phyloP scores from a whole-genome alignment of 2,888 invertebrate species.

The Noctua janthe region DNA sequence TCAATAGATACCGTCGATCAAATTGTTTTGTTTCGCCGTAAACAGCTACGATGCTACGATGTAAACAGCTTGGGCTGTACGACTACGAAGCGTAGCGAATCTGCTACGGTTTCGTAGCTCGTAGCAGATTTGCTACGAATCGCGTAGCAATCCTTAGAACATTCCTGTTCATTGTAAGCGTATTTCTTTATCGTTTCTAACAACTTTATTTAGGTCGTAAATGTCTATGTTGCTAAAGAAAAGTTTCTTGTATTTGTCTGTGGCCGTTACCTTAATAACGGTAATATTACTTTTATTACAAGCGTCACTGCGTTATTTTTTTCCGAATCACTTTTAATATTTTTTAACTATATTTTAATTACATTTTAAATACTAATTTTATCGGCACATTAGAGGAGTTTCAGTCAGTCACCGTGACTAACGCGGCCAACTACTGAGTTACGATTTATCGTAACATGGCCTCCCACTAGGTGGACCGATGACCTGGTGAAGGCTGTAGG shows the following conservation, averaged over 20 bases:
- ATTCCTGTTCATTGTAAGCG: neutral
- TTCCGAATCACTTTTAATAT: too few species aligned
- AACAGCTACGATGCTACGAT: conserved; percentile 1
- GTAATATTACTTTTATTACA: neutral
- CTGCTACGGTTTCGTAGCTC: conserved; percentile 22
- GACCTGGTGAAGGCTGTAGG: too few species aligned
- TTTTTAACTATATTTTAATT: too few species aligned
- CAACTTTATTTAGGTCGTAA: neutral
- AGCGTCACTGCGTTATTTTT: neutral
- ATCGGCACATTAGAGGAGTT: too few species aligned
- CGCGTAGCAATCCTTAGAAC: neutral
- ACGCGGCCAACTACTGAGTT: too few species aligned
- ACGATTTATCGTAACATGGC: too few species aligned
- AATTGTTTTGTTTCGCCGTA: neutral
- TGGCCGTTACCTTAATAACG: neutral
- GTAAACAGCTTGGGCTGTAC: neutral
- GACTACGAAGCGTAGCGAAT: neutral
- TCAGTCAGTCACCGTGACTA: too few species aligned
- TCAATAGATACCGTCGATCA: neutral
- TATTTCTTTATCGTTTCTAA: neutral
- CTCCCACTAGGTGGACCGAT: too few species aligned
- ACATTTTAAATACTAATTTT: too few species aligned
- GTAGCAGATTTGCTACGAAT: conserved; percentile 18
- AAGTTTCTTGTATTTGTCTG: neutral
- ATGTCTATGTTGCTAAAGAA: neutral